Base-by-base conservation (phyloP, 2,113 vertebrate genomes). In the Donacobius atricapilla region DNA sequence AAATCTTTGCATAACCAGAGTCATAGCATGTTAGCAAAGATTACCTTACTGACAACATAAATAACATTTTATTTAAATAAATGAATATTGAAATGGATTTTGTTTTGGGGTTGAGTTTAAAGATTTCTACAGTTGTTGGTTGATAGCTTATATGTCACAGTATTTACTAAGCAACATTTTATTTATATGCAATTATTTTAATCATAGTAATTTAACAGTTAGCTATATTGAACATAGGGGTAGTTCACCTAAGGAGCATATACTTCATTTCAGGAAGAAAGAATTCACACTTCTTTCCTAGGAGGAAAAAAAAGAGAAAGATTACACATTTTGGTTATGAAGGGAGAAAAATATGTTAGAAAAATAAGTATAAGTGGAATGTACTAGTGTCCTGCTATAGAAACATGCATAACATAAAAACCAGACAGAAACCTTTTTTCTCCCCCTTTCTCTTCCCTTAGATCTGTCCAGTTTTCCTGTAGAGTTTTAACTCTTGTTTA, bases 241-340 rank as follows among this genome's bases (percentile, higher is more conserved):
- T 83, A 30, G 61, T 94, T 90, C 50, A 61, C 12, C 64, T 90
- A 76, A 76, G 54, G 50, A 94, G 20, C 35, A 50, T 50, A 37
- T 47, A 58, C 8, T 87, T 51, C 28, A 51, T 87, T 93, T 87
- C 64, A 68, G 58, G 79, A 90, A 83, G 51, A 73, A 71, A 42
- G 48, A 80, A 64, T 73, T 91, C 85, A 93, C 31, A 45, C 6
- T n/a, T 83, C 87, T 76, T 94, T 87, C 79, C 90, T 96, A 97
- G n/a, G 21, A 65, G 27, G 4, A 18, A 64, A 50, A 73, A 51
- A 45, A 82, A 5, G n/a, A 56, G 6, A 45, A 53, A 21, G 3
- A 47, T 90, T 66, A 47, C 44, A 37, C 13, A 44, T 54, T 89
- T 83, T 51, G 19, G 5, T 18, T 90, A 96, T 51, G 16, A 24